Base-by-base conservation (phyloP, 1,140 invertebrate species). In the Thaumatotibia leucotreta region DNA sequence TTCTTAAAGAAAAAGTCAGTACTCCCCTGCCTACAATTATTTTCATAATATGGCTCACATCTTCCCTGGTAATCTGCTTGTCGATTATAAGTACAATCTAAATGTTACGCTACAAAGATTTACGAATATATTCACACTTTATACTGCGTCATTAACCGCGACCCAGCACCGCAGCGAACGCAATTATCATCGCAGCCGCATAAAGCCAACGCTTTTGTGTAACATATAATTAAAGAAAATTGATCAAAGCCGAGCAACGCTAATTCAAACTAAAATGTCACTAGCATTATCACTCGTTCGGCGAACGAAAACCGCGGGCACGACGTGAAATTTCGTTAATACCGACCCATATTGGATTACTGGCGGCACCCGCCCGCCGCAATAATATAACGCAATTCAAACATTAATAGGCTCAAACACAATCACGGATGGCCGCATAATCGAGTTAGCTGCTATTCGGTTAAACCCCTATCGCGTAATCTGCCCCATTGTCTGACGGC, bases 331-430 rank as follows among this genome's bases (percentile, higher is more conserved):
- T 80, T 81, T 82, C 80, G 80, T 83, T 87, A 87, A 87, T 86
- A 75, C 75, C 68, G 67, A 75, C 75, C 80, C 76, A 81, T 86
- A 89, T 88, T 82, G 84, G 84, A 86, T 89, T 88, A 89, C 76
- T 64, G 72, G 70, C 77, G 68, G 74, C 79, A 76, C 77, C 75
- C 75, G 73, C 68, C 74, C 70, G 75, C 82, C 80, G 82, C 83
- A 87, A 84, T 88, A 86, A 87, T 86, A 87, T 87, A 89, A 88
- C 84, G 86, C 86, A 88, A 87, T 86, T 88, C 86, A 88, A 89
- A 87, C 82, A 89, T 88, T 87, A 89, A 89, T 89, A 87, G 82
- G 81, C 80, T 83, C 74, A 86, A 89, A 88, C 79, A 87, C 86
- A 88, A 88, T 89, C 87, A 88, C 84, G 84, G 84, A 88, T 89